phyloP scores from a whole-genome alignment of 2,888 invertebrate species.

The Hemaris fuciformis region DNA sequence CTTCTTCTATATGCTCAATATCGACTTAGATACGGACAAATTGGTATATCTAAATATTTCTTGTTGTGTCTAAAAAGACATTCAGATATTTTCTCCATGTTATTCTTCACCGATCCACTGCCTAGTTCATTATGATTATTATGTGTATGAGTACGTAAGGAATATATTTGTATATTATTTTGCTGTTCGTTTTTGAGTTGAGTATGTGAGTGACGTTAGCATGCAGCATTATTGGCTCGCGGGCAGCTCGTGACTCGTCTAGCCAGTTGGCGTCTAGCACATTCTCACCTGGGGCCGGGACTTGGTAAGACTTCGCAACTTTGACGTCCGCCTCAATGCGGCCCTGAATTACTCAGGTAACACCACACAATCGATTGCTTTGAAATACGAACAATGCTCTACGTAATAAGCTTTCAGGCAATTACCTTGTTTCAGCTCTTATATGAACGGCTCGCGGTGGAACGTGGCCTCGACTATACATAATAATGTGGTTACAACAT shows the following conservation, averaged over 20 bases:
- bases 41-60: too few relatives aligned
- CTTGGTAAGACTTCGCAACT: constrained; percentile 78
- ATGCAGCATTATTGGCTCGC: constrained; percentile 68
- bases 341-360: constrained; percentile 61
- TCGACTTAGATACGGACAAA: too few relatives aligned
- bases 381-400: constrained; percentile 14
- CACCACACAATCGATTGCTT: constrained; percentile 32
- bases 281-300: constrained; percentile 78
- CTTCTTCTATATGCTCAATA: too few relatives aligned
- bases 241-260: constrained; percentile 58
- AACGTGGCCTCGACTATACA: not conserved
- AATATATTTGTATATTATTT: too few relatives aligned
- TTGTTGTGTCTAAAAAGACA: too few relatives aligned
- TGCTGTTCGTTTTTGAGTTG: constrained; percentile 24
- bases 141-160: too few relatives aligned
- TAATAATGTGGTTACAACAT: not conserved
- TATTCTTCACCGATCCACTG: too few relatives aligned
- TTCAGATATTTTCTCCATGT: too few relatives aligned
- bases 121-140: too few relatives aligned
- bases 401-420: constrained; percentile 7
- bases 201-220: constrained; percentile 45
- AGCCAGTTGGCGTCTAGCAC: constrained; percentile 79
- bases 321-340: constrained; percentile 59
- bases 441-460: constrained; percentile 44
- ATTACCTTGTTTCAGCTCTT: constrained; percentile 19